Evolutionary conservation across 2,888 invertebrate genomes (phyloP).

Genomic region (Tuta absoluta): DNA sequence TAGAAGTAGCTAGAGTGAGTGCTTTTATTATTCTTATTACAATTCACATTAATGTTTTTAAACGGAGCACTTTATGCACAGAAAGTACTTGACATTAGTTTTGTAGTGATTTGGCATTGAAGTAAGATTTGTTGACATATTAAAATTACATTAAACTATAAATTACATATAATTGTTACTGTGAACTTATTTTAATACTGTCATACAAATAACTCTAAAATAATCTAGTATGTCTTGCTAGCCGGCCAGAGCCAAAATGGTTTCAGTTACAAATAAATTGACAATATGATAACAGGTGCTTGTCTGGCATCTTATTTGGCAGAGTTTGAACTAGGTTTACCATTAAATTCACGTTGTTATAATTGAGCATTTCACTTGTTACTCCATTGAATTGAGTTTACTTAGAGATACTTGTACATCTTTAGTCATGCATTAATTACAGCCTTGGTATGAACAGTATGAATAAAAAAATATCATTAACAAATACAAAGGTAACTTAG

Average conservation of each 20-base stretch:
- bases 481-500: too few species aligned
- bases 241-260: background rate
- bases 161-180: too few species aligned
- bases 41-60: background rate
- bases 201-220: background rate
- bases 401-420: too few species aligned
- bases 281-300: conserved; percentile 29
- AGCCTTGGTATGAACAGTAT: too few species aligned
- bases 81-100: background rate
- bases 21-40: background rate
- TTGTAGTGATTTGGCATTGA: background rate
- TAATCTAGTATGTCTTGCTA: background rate
- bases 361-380: background rate
- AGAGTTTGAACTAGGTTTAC: conserved; percentile 10
- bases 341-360: background rate
- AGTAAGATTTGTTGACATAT: background rate
- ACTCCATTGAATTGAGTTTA: background rate
- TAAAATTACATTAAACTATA: background rate
- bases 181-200: background rate
- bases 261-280: conserved; percentile 17
- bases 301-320: conserved; percentile 34
- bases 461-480: background rate
- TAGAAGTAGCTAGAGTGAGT: conserved; percentile 10
- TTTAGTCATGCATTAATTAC: too few species aligned
- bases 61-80: background rate